Evolutionary conservation across 2,113 vertebrate species (phyloP).

Genomic region (Phocoena sinus): DNA sequence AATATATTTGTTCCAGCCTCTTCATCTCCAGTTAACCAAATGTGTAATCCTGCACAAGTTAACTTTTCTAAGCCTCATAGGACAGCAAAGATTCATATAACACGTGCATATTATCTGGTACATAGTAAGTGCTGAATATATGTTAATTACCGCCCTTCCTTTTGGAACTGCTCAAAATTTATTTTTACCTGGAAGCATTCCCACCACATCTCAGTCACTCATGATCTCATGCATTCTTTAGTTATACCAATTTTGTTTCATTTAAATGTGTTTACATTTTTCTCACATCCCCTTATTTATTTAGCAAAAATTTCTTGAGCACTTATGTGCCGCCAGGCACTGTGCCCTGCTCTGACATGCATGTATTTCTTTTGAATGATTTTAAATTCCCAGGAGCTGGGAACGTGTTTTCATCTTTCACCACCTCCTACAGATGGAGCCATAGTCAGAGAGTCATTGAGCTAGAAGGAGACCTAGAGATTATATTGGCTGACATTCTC

Average conservation of each 20-base stretch:
- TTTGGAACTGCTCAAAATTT: background rate
- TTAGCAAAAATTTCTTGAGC: background rate
- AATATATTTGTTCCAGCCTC: background rate
- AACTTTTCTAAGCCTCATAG: background rate
- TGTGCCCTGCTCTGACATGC: background rate
- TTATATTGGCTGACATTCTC: background rate
- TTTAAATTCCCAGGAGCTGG: background rate
- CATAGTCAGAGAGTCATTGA: background rate
- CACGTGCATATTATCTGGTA: background rate
- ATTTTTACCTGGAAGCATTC: background rate
- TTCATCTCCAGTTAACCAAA: background rate
- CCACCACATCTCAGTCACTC: background rate
- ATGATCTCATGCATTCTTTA: background rate
- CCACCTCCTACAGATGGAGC: background rate
- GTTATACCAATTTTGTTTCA: background rate
- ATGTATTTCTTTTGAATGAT: background rate
- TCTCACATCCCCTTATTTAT: background rate
- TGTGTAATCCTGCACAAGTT: background rate
- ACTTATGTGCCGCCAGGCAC: background rate
- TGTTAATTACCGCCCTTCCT: background rate
- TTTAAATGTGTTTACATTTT: conserved; percentile 25
- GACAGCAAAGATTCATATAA: background rate
- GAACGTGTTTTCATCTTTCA: background rate
- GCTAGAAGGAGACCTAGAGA: background rate
- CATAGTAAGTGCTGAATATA: background rate